Evolutionary conservation across 2,888 invertebrate genomes (phyloP).

Genomic region (Thereva nobilitata): DNA sequence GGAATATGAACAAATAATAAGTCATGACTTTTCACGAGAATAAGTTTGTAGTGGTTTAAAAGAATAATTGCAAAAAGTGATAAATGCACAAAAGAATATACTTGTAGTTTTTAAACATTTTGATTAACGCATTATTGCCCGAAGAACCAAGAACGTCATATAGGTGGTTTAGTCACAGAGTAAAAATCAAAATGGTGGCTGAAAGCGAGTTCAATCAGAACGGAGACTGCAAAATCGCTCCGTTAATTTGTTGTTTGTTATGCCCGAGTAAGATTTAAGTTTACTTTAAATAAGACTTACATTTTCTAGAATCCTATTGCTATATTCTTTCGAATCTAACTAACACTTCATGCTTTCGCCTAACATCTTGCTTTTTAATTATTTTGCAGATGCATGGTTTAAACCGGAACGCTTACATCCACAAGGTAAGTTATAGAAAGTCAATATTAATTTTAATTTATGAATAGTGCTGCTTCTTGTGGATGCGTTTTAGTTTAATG

Average conservation of each 20-base stretch:
- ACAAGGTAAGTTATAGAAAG: slow-evolving; percentile 71
- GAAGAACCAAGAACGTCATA: no score
- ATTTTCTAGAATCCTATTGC: neutral
- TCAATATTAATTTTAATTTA: no score
- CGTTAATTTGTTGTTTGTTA: slow-evolving; percentile 56
- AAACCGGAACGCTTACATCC: slow-evolving; percentile 90
- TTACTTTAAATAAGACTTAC: neutral
- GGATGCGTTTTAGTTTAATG: no score
- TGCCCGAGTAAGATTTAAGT: slow-evolving; percentile 55
- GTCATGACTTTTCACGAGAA: neutral
- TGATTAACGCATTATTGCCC: no score
- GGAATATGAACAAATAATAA: neutral
- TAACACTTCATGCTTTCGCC: slow-evolving; percentile 22
- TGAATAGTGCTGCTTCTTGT: no score
- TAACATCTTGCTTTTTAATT: slow-evolving; percentile 47
- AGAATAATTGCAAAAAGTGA: neutral
- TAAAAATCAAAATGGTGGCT: slow-evolving; percentile 46
- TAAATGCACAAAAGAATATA: neutral
- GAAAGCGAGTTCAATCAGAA: slow-evolving; percentile 51
- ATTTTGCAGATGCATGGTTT: slow-evolving; percentile 91
- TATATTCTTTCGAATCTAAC: slow-evolving; percentile 11
- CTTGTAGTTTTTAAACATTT: neutral
- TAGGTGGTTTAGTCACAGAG: neutral
- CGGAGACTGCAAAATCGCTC: slow-evolving; percentile 55
- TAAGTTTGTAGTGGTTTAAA: neutral